A percentile compares a stretch with the other conserved stretches of the same genome.
phyloP scores from a whole-genome alignment of 2,113 vertebrate species.

The Bos indicus region DNA sequence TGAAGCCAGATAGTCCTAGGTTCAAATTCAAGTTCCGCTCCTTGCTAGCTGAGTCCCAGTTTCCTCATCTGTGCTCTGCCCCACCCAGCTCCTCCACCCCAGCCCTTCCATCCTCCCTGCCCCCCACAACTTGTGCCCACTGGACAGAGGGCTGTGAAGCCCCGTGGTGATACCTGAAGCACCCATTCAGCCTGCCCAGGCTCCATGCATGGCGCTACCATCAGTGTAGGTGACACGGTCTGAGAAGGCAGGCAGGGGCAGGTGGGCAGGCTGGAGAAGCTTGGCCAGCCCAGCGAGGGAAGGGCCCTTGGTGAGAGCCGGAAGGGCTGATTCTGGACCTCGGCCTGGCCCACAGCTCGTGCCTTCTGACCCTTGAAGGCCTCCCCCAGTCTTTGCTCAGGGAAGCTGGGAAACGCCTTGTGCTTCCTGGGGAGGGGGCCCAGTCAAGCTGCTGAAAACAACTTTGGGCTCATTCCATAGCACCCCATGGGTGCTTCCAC shows the following conservation, averaged over 20 bases:
- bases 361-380: not conserved
- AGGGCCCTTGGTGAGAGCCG: not conserved
- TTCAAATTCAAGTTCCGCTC: not conserved
- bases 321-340: not conserved
- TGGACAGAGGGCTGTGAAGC: not conserved
- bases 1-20: not conserved
- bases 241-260: not conserved
- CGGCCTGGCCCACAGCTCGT: not conserved
- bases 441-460: not conserved
- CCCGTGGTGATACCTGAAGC: fast-evolving
- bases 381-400: not conserved
- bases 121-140: not conserved
- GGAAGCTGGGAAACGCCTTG: not conserved
- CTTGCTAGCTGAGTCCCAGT: not conserved
- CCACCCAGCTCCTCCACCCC: not conserved
- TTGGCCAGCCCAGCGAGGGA: not conserved
- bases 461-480: not conserved
- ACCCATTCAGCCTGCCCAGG: too few species aligned
- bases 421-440: not conserved
- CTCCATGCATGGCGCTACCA: fast-evolving
- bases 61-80: not conserved
- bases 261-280: not conserved
- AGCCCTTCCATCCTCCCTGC: fast-evolving
- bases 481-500: not conserved
- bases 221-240: fast-evolving